Evolutionary conservation across 2,797 vertebrate genomes (phyloP).

Genomic region (Carapus acus): DNA sequence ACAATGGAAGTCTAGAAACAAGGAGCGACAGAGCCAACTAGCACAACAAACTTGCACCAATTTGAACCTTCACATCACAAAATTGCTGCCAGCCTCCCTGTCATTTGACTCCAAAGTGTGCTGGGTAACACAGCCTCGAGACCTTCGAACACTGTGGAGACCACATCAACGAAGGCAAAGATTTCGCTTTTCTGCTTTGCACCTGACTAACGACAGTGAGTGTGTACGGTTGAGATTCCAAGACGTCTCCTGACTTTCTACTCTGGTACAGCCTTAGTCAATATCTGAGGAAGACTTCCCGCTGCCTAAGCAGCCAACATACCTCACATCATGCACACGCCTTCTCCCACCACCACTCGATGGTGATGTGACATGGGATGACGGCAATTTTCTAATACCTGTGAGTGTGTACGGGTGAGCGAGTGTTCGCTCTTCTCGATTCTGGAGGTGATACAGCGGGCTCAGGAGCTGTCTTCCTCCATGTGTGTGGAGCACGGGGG

Average conservation of each 20-base stretch:
- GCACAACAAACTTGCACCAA: no score
- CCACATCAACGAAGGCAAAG: no score
- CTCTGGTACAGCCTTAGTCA: not conserved
- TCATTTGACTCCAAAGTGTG: no score
- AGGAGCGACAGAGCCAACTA: no score
- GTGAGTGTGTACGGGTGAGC: not conserved
- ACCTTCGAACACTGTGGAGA: no score
- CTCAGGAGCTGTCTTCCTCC: conserved; percentile 7
- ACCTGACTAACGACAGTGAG: conserved; percentile 38
- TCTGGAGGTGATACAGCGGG: conserved; percentile 24
- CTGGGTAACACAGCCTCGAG: no score
- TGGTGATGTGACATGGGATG: conserved; percentile 10
- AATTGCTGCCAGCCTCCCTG: no score
- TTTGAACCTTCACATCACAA: no score
- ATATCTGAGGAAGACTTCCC: not conserved
- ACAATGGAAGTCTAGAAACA: no score
- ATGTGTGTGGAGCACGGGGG: not conserved
- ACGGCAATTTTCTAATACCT: conserved; percentile 9
- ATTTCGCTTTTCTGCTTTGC: no score
- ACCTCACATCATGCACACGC: not conserved
- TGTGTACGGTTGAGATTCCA: not conserved
- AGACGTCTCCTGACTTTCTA: not conserved
- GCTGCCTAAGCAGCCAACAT: not conserved
- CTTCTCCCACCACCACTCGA: not conserved
- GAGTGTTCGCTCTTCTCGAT: conserved; percentile 20